Conservation (phyloP, 1,140 invertebrate genomes). For the Cydia amplana region DNA sequence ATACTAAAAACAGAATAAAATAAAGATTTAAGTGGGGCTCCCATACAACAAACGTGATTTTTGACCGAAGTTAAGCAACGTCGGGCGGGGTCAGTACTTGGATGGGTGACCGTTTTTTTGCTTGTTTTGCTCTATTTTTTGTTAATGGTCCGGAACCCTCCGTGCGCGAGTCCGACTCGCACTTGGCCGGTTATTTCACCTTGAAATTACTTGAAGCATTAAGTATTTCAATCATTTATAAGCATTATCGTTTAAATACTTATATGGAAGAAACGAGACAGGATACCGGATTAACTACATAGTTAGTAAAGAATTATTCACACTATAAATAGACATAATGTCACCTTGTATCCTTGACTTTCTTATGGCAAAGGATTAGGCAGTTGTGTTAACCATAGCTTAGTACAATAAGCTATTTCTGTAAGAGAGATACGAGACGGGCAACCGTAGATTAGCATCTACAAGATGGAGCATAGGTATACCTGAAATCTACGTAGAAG, state of each 20-base stretch:
- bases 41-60: too few species aligned
- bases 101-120: too few species aligned
- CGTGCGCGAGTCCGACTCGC: too few species aligned
- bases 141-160: too few species aligned
- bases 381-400: background rate
- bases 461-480: background rate
- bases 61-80: too few species aligned
- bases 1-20: too few species aligned
- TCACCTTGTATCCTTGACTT: slow-evolving; percentile 1
- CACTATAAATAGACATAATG: slow-evolving; percentile 25
- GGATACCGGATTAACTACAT: background rate
- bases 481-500: too few species aligned
- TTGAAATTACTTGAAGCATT: background rate
- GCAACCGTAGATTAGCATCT: background rate
- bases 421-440: slow-evolving; percentile 18
- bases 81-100: too few species aligned
- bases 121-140: too few species aligned
- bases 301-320: background rate
- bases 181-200: background rate
- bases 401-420: slow-evolving; percentile 20
- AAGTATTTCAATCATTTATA: background rate
- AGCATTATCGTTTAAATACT: background rate
- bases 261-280: background rate
- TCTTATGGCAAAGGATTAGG: slow-evolving; percentile 20
- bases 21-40: too few species aligned